A percentile compares a stretch with the other conserved stretches of the same genome.
Conservation (phyloP, 2,113 vertebrate genomes). For the Rhombomys opimus region DNA sequence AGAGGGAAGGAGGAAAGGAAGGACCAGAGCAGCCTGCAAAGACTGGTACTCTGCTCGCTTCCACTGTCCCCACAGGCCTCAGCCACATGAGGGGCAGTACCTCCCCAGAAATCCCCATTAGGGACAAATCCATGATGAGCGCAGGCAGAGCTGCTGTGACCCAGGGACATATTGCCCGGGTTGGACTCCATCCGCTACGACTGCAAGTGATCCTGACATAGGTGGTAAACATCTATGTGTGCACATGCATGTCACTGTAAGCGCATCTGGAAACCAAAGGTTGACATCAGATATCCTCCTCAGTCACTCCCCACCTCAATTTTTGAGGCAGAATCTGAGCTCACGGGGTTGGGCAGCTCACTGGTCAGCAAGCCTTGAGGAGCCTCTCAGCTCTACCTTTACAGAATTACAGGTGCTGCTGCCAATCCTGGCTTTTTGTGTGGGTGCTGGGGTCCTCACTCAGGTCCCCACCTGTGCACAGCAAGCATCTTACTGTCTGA, state of each 20-base stretch:
- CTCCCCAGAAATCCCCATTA: background rate
- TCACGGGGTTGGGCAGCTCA: background rate
- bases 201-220: background rate
- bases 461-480: background rate
- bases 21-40: background rate
- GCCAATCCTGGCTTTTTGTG: background rate
- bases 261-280: background rate
- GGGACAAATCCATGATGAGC: background rate
- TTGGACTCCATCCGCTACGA: fast-evolving
- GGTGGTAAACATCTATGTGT: background rate
- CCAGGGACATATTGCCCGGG: fast-evolving
- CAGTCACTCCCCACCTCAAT: background rate
- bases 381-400: background rate
- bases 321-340: background rate
- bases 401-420: background rate
- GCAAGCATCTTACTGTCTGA: background rate
- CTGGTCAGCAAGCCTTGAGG: background rate
- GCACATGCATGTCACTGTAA: background rate
- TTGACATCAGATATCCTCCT: background rate
- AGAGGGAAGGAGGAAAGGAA: background rate
- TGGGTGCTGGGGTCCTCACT: background rate
- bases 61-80: fast-evolving
- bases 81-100: fast-evolving
- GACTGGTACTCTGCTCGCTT: background rate
- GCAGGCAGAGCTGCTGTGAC: background rate